Conservation (phyloP, 2,113 vertebrate species). For the Picathartes gymnocephalus region DNA sequence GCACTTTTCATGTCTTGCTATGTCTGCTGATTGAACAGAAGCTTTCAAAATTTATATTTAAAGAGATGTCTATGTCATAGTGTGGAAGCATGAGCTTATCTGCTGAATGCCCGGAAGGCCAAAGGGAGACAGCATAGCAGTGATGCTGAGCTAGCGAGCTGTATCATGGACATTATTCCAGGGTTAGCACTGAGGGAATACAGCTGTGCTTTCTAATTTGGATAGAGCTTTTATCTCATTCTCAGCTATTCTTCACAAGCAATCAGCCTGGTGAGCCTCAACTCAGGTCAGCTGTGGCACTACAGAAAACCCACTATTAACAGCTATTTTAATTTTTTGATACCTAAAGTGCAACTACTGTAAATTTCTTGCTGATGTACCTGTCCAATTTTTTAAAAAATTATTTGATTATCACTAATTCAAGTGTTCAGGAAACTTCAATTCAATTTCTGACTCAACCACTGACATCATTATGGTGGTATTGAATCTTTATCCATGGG, state of each 20-base stretch:
- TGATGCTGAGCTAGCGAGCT: neutral
- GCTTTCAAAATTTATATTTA: neutral
- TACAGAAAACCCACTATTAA: neutral
- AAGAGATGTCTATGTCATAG: neutral
- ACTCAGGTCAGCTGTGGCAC: neutral
- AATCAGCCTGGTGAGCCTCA: neutral
- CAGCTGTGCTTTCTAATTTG: neutral
- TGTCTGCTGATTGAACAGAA: neutral
- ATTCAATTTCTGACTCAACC: neutral
- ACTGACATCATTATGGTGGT: neutral
- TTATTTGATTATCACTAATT: neutral
- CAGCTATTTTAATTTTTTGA: neutral
- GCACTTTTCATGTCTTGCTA: neutral
- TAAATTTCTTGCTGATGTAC: neutral
- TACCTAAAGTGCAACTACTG: neutral
- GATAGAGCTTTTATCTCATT: neutral
- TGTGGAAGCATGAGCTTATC: neutral
- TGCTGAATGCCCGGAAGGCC: neutral
- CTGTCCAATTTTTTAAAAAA: neutral
- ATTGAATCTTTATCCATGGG: neutral
- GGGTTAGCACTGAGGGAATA: neutral
- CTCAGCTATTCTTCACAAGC: neutral
- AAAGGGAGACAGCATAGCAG: neutral
- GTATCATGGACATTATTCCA: neutral
- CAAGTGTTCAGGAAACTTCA: neutral